These are phyloP conservation scores for Lepilemur septentrionalis DNA, from an alignment of 2,797 vertebrate genomes.

Conservation along the genomic window DNA sequence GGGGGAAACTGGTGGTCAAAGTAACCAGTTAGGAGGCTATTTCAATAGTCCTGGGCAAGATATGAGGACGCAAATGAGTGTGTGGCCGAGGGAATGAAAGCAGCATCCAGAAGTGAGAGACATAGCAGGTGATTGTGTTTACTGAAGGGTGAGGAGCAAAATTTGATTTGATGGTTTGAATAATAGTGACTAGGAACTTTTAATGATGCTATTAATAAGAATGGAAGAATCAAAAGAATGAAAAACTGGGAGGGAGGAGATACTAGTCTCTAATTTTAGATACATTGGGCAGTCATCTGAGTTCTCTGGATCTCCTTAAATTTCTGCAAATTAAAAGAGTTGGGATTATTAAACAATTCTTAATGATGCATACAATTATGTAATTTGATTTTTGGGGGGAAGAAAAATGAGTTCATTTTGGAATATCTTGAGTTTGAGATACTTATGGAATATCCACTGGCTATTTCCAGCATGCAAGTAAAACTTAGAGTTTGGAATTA, in stretches of 20 bases:
- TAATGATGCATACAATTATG: neutral
- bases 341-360: neutral
- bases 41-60: neutral
- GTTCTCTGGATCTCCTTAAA: neutral
- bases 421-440: neutral
- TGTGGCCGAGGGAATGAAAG: neutral
- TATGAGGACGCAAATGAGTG: neutral
- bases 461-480: neutral
- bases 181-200: neutral
- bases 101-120: neutral
- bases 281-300: neutral
- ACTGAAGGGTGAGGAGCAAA: neutral
- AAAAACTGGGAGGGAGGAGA: neutral
- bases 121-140: neutral
- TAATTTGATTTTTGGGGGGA: neutral
- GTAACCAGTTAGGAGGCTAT: neutral
- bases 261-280: neutral
- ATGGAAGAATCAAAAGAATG: neutral
- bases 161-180: neutral
- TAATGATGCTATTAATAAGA: neutral
- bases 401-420: neutral
- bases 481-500: slow-evolving; percentile 8
- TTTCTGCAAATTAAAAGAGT: neutral
- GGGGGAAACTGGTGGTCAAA: neutral
- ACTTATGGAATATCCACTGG: neutral